phyloP scores from a whole-genome alignment of 2,797 vertebrate species.

The Poeciliopsis turneri region DNA sequence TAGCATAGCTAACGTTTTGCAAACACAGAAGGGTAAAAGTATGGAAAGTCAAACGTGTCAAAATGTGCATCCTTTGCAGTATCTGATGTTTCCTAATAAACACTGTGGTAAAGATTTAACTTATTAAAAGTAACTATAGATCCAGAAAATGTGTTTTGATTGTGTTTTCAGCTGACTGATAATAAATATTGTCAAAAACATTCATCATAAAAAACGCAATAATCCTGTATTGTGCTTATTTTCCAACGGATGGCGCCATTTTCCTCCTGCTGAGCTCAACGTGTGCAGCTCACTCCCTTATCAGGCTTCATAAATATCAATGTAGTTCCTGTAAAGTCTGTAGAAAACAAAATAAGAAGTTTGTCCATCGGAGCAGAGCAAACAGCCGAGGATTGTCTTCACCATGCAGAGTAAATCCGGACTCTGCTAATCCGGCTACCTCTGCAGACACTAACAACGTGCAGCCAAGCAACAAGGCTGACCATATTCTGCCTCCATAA shows the following conservation, averaged over 20 bases:
- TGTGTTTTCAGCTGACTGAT: background rate
- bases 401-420: conserved; percentile 2
- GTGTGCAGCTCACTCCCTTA: conserved; percentile 48
- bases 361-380: conserved; percentile 36
- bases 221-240: background rate
- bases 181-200: background rate
- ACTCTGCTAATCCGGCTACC: background rate
- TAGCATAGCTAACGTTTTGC: too few species aligned
- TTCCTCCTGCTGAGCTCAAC: conserved; percentile 46
- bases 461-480: background rate
- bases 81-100: background rate
- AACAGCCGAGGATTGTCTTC: conserved; percentile 16
- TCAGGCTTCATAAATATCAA: conserved; percentile 53
- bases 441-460: background rate
- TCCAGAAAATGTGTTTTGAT: background rate
- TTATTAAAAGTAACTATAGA: background rate
- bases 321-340: conserved; percentile 43
- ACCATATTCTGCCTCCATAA: background rate
- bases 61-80: background rate
- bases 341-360: conserved; percentile 50
- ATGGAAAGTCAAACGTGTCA: background rate
- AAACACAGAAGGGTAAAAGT: too few species aligned
- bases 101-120: background rate
- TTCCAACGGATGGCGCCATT: conserved; percentile 78
- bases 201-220: background rate